A percentile compares a stretch with the other conserved stretches of the same genome.
phyloP scores from a whole-genome alignment of 2,113 vertebrate species.

The Zosterops borbonicus region DNA sequence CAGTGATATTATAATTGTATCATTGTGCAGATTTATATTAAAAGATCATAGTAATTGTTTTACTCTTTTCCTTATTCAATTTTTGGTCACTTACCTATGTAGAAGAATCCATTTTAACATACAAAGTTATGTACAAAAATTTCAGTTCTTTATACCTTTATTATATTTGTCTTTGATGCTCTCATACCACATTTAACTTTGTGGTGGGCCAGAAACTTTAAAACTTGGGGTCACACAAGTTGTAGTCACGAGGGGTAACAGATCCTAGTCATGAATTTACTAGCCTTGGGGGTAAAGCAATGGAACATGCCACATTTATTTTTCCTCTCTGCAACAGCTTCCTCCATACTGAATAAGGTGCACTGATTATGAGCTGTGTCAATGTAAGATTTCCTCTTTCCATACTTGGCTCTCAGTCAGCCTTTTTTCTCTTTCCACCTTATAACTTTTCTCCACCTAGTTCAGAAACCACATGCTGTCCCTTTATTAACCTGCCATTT shows the following conservation, averaged over 20 bases:
- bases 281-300: not conserved
- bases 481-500: constrained; percentile 64
- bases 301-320: not conserved
- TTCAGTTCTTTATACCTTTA: not conserved
- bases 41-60: not conserved
- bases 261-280: not conserved
- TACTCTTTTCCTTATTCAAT: not conserved
- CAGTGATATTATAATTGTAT: not conserved
- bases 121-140: not conserved
- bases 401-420: constrained; percentile 32
- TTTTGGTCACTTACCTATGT: not conserved
- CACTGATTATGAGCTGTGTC: constrained; percentile 36
- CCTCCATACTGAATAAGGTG: not conserved
- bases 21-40: not conserved
- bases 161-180: not conserved
- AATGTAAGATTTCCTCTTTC: constrained; percentile 36
- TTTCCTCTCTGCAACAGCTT: not conserved
- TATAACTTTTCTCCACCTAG: constrained; percentile 48
- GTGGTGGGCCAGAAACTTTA: not conserved
- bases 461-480: constrained; percentile 62
- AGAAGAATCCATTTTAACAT: not conserved
- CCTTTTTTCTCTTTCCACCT: constrained; percentile 32
- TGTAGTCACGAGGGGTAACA: not conserved
- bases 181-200: not conserved
- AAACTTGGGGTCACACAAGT: not conserved